Percentiles rank a stretch among this genome's conserved stretches.
Conservation (phyloP, 1,140 invertebrate genomes). For the Drosophila athabasca region DNA sequence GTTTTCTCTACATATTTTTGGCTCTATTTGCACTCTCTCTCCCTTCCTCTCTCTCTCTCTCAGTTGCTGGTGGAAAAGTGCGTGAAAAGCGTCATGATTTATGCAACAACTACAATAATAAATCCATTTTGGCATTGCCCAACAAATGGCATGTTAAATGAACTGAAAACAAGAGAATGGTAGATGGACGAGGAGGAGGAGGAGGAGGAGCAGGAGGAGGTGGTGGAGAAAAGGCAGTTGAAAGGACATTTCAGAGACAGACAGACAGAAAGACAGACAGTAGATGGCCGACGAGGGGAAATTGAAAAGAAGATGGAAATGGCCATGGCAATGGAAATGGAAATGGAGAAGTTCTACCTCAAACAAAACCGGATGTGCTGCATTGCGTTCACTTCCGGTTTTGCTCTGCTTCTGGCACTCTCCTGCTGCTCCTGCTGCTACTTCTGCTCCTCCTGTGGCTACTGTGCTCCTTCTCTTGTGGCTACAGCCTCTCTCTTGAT, state of each 20-base stretch:
- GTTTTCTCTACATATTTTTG: neutral
- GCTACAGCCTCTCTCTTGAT: neutral
- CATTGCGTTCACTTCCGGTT: conserved; percentile 57
- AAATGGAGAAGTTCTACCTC: neutral
- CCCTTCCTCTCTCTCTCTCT: too few relatives aligned
- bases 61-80: conserved; percentile 41
- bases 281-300: conserved; percentile 6
- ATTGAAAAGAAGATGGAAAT: conserved; percentile 3
- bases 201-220: conserved; percentile 2
- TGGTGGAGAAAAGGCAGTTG: conserved; percentile 1
- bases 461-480: conserved; percentile 5
- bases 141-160: conserved; percentile 65
- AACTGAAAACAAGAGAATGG: conserved; percentile 32
- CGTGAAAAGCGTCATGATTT: conserved; percentile 60
- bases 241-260: too few relatives aligned
- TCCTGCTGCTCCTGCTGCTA: neutral
- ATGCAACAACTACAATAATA: conserved; percentile 62
- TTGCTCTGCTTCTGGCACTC: neutral
- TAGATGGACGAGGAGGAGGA: neutral
- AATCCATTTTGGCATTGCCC: conserved; percentile 50
- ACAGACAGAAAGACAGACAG: conserved; percentile 3
- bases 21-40: too few relatives aligned
- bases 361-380: conserved; percentile 45
- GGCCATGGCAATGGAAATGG: neutral
- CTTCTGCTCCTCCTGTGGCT: conserved; percentile 9